Percentiles rank a stretch among this genome's conserved stretches.
Evolutionary conservation across 2,888 invertebrate species (phyloP).

Genomic region (Lamellibrachia satsuma): DNA sequence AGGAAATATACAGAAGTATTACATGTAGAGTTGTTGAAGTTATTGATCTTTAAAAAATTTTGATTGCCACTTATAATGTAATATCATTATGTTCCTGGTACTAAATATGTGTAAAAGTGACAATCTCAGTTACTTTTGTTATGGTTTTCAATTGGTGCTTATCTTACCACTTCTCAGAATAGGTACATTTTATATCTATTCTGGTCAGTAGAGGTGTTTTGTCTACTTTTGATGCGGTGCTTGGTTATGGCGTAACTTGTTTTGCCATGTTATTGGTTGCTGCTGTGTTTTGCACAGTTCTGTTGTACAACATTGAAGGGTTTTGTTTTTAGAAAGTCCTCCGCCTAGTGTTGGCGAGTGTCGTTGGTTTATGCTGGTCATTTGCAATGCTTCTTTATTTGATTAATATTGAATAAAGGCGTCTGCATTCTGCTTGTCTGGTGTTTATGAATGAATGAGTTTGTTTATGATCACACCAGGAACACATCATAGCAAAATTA

Average conservation of each 20-base stretch:
- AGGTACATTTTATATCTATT: not conserved
- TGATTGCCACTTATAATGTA: no score
- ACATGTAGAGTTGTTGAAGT: not conserved
- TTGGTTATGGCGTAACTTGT: not conserved
- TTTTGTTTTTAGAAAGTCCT: not conserved
- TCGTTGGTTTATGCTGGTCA: not conserved
- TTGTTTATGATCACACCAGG: no score
- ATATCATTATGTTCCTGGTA: not conserved
- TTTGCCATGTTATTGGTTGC: not conserved
- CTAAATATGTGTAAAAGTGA: not conserved
- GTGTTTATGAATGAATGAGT: no score
- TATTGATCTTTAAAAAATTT: no score
- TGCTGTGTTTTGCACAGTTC: not conserved
- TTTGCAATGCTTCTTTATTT: not conserved
- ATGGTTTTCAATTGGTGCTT: not conserved
- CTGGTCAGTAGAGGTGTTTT: not conserved
- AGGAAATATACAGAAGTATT: not conserved
- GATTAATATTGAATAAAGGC: not conserved
- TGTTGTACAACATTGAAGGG: not conserved
- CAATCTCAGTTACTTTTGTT: not conserved
- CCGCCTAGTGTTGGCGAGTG: not conserved
- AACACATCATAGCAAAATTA: no score
- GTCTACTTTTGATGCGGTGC: not conserved
- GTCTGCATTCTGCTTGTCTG: not conserved
- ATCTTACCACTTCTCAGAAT: not conserved